Base-by-base conservation (phyloP, 2,113 vertebrate species). In the Myanophis thanlyinensis region DNA sequence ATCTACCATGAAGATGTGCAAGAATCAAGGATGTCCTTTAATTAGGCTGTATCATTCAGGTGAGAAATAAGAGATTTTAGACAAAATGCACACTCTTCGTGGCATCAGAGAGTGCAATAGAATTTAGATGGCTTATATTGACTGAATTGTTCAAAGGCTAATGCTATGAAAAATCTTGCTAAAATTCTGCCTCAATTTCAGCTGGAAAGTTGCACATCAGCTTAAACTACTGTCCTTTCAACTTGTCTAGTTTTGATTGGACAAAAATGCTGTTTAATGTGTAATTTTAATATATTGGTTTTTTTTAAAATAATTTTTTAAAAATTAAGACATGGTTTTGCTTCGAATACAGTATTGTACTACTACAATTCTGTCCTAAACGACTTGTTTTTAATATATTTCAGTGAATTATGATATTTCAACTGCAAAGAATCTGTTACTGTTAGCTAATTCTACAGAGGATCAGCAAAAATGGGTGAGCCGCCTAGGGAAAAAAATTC, bases 381-480 rank as follows among this genome's bases (percentile, higher is more conserved):
- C 54, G 89, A 92, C 88, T 87, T 46, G 91, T 94, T 30, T 88
- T n/a, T 23, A 56, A 93, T 96, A 89, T 91, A 53, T 80, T 95
- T 12, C 94, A 99, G 99, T 99, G 92, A 99, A 99, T 95, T 99
- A 99, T 54, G 99, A 99, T 95, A 98, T 99, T 96, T 99, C 99
- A 40, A 98, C 98, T 90, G 99, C 99, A 48, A 99, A 99, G 98
- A 99, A 99, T 96, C 98, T 99, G 90, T 98, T 99, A 95, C 97
- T 99, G 96, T 97, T 99, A 95, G 99, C 99, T 46, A 95, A 97
- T 85, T 99, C 99, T 87, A 99, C 99, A 1, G 99, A 99, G 96
- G 99, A 99, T 84, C 99, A 99, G 97, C 99, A 99, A 96, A 99
- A 99, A 95, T 99, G 99, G 99, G 99, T 99, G 93, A 99, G 98